Percentiles rank a stretch among this genome's conserved stretches.
Conservation (phyloP, 1,140 invertebrate species). For the Phymastichus coffea region DNA sequence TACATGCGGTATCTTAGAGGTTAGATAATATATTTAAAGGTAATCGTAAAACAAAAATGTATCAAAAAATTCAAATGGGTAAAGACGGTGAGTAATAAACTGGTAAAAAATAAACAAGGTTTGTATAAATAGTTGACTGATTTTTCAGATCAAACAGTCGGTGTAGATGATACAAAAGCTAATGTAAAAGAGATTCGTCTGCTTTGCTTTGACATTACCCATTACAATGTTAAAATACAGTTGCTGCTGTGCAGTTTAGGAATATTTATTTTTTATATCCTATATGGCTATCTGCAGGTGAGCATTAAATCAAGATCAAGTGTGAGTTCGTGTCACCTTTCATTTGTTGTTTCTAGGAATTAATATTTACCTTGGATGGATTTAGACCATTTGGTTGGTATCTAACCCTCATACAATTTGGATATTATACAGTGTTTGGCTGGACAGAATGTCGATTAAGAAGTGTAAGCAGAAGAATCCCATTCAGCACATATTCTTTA, state of each 20-base stretch:
- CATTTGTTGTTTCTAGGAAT: conserved; percentile 63
- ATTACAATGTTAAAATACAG: conserved; percentile 67
- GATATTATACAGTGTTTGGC: conserved; percentile 81
- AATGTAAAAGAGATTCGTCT: conserved; percentile 64
- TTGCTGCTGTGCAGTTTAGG: conserved; percentile 75
- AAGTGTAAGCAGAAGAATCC: conserved; percentile 71
- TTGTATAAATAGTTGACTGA: background rate
- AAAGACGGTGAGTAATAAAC: background rate
- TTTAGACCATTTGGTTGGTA: conserved; percentile 91
- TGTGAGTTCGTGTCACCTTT: background rate
- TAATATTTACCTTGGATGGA: conserved; percentile 87
- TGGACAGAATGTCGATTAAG: conserved; percentile 71
- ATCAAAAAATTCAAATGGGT: background rate
- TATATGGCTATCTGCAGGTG: conserved; percentile 86
- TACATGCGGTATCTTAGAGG: no score
- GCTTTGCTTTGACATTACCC: conserved; percentile 72
- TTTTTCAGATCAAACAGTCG: background rate
- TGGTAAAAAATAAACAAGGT: background rate
- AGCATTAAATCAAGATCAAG: background rate
- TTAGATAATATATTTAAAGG: no score
- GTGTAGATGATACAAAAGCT: background rate
- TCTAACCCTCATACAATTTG: conserved; percentile 89
- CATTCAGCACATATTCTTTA: conserved; percentile 76
- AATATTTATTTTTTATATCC: conserved; percentile 84
- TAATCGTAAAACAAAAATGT: no score